Conservation (phyloP, 2,888 invertebrate genomes). For the Drosophila kambysellisi region DNA sequence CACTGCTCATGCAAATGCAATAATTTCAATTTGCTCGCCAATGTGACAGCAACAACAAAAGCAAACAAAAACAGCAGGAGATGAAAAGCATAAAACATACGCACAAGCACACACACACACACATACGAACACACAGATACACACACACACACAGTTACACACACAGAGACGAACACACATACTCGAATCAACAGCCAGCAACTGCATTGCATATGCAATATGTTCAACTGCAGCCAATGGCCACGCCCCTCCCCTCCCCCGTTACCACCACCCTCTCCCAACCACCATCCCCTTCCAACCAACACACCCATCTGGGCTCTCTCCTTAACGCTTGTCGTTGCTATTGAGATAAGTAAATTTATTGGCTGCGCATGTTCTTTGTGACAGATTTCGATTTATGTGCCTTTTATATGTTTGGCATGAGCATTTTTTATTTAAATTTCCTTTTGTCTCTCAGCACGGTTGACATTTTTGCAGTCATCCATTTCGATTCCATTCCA, state of each 20-base stretch:
- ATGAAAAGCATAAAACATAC: slow-evolving; percentile 60
- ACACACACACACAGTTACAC: background rate
- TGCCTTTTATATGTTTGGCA: slow-evolving; percentile 71
- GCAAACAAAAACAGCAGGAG: slow-evolving; percentile 56
- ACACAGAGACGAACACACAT: background rate
- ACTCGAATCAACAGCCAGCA: background rate
- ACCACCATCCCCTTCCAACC: background rate
- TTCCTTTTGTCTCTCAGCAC: slow-evolving; percentile 49
- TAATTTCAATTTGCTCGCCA: slow-evolving; percentile 77
- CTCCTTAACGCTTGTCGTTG: slow-evolving; percentile 77
- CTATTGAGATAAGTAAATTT: slow-evolving; percentile 83
- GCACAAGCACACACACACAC: slow-evolving; percentile 27
- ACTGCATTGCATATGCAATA: slow-evolving; percentile 74
- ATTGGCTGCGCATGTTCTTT: slow-evolving; percentile 80
- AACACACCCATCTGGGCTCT: slow-evolving; percentile 31
- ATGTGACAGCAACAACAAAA: slow-evolving; percentile 70
- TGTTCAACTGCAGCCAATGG: slow-evolving; percentile 59
- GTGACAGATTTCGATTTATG: slow-evolving; percentile 82
- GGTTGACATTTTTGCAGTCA: slow-evolving; percentile 16
- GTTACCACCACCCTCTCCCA: background rate
- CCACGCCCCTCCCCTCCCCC: slow-evolving; percentile 40
- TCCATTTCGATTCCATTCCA: slow-evolving; percentile 13
- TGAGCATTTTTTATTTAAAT: slow-evolving; percentile 63
- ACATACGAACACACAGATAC: slow-evolving; percentile 2
- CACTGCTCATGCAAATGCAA: slow-evolving; percentile 63